Evolutionary conservation across 2,888 invertebrate genomes (phyloP), one percentile per base, ranked within the genome.

Genomic region (Biston stratarius): DNA sequence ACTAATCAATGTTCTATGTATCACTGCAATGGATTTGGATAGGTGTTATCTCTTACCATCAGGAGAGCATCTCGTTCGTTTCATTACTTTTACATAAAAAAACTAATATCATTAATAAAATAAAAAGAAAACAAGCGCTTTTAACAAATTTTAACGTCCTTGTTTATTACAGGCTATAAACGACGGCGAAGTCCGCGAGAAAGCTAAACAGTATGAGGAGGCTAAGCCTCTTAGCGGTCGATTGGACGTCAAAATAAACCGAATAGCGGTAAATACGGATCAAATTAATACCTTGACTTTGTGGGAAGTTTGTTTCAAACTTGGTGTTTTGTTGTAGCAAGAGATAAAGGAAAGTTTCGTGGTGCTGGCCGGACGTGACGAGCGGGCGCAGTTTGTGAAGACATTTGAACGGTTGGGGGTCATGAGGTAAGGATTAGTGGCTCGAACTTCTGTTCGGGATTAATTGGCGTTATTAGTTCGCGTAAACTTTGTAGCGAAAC

Each of bases 291-390:
- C 44, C 58, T 69, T 56, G 34, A 56, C 57, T 65, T 70, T 64
- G 60, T 63, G 51, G 49, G 40, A 6, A 56, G 15, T 33, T 67
- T 63, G 63, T 63, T 75, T 64, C 52, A 68, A 72, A 74, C 63
- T 61, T 64, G 53, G 55, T 74, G 51, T 81, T 79, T 84, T 83
- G 74, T 88, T 88, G 56, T 71, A 92, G 92, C 87, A 89, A 89
- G 94, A 93, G 83, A 84, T 92, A 82, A 92, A 90, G 73, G 92
- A 94, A 83, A 93, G 94, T 84, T 89, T 92, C 71, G 91, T 91
- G 38, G 65, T 90, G 42, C 70, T 91, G 56, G 81, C 69, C 44
- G 80, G 81, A 44, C 80, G 77, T 36, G 80, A 83, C 61, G 79
- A 87, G 71, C 79, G 78, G 62, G 62, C 58, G 15, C 79, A 86